These are phyloP conservation scores for Apostichopus parvimensis DNA, from an alignment of 35 echinoderm and acorn worm genomes.

Conservation along the genomic window DNA sequence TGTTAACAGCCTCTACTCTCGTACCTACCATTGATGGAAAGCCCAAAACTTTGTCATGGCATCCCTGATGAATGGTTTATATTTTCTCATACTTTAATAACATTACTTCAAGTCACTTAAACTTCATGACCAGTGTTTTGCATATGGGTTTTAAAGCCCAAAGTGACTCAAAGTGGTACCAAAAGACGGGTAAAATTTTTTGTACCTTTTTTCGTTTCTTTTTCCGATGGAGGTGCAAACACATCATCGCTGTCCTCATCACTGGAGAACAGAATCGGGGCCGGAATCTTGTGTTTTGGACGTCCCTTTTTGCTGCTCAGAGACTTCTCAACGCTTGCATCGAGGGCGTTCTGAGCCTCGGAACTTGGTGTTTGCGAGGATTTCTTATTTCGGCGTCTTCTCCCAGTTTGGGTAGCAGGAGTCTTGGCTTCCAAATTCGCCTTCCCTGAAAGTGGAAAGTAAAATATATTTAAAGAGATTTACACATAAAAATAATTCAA, in stretches of 20 bases:
- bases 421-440: conserved; percentile 7
- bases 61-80: no score
- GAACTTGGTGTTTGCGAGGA: conserved; percentile 21
- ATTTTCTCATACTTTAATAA: no score
- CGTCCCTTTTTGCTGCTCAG: conserved; percentile 56
- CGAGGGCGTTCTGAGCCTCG: conserved; percentile 35
- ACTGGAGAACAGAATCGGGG: conserved; percentile 77
- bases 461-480: background rate
- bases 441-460: background rate
- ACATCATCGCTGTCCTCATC: conserved; percentile 86
- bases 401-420: conserved; percentile 43
- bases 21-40: no score
- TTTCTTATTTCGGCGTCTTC: conserved; percentile 27
- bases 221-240: conserved; percentile 32
- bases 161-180: no score
- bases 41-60: no score
- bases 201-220: background rate
- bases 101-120: no score
- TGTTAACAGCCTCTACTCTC: no score
- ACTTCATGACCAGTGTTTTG: no score
- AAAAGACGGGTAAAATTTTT: no score
- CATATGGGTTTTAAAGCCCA: no score
- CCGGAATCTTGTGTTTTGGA: conserved; percentile 42
- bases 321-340: conserved; percentile 42
- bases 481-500: background rate